A percentile compares a stretch with the other conserved stretches of the same genome.
Evolutionary conservation across 2,113 vertebrate species (phyloP).

Genomic region (Chrysemys picta): DNA sequence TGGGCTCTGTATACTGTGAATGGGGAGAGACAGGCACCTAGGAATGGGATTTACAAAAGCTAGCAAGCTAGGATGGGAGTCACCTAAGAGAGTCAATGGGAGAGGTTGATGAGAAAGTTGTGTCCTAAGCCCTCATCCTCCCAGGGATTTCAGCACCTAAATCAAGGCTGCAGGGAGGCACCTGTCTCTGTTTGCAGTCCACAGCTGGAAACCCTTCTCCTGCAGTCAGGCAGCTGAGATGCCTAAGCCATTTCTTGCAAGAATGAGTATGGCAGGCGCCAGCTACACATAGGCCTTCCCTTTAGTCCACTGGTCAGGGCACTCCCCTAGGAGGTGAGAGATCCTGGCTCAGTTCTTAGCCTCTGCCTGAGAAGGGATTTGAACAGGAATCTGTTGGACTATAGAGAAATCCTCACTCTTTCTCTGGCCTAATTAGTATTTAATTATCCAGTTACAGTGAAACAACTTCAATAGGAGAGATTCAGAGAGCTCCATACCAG

Average conservation of each 20-base stretch:
- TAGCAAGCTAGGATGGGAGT: neutral
- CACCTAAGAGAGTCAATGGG: neutral
- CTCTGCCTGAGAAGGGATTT: neutral
- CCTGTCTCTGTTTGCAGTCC: neutral
- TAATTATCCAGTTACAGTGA: neutral
- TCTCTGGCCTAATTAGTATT: neutral
- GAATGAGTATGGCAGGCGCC: neutral
- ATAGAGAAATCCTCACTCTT: neutral
- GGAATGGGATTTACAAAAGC: neutral
- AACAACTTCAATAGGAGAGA: neutral
- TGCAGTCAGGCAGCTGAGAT: neutral
- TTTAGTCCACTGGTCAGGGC: neutral
- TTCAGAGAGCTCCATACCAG: neutral
- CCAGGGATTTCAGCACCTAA: neutral
- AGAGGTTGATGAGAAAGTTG: neutral
- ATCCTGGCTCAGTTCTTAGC: neutral
- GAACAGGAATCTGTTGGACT: neutral
- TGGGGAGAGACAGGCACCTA: neutral
- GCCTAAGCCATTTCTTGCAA: neutral
- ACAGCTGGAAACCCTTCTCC: neutral
- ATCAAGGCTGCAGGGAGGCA: neutral
- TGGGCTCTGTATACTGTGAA: neutral
- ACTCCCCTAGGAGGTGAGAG: neutral
- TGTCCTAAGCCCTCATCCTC: neutral
- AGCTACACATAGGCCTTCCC: neutral